Conservation (phyloP, 2,113 vertebrate genomes). For the Malurus elegans region DNA sequence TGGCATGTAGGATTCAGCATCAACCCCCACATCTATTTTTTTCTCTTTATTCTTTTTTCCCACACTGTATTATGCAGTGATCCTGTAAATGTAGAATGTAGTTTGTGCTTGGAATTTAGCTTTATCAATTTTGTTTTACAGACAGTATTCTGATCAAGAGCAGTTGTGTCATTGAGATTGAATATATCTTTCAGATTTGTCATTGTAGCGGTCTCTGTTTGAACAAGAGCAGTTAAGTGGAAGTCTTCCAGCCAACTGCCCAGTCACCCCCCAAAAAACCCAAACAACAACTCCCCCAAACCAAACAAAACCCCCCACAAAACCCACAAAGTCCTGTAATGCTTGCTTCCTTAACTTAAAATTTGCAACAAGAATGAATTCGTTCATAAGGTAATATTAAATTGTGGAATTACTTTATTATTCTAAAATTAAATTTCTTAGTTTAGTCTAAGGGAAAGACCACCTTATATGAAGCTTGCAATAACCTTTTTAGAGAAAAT, state of each 20-base stretch:
- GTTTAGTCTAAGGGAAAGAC: not conserved
- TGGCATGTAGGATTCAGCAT: not conserved
- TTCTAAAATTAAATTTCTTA: not conserved
- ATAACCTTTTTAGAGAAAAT: not conserved
- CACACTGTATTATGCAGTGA: not conserved
- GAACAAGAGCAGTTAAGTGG: not conserved
- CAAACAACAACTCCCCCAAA: not conserved
- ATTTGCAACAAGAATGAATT: not conserved
- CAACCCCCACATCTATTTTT: not conserved
- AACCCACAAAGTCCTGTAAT: not conserved
- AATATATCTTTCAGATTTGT: not conserved
- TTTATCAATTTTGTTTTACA: not conserved
- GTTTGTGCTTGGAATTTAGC: not conserved
- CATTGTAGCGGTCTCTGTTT: not conserved
- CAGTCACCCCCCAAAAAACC: fast-evolving
- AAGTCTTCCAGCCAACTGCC: not conserved
- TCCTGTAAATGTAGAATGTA: not conserved
- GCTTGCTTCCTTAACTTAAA: not conserved
- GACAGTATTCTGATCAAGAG: not conserved
- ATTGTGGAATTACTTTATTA: not conserved
- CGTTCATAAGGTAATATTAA: not conserved
- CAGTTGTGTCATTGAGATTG: not conserved
- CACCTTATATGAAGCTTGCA: not conserved
- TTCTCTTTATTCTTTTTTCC: not conserved
- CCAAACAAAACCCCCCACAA: not conserved